Conservation (phyloP, 35 echinoderm and acorn worm genomes). For the Apostichopus japonicus region DNA sequence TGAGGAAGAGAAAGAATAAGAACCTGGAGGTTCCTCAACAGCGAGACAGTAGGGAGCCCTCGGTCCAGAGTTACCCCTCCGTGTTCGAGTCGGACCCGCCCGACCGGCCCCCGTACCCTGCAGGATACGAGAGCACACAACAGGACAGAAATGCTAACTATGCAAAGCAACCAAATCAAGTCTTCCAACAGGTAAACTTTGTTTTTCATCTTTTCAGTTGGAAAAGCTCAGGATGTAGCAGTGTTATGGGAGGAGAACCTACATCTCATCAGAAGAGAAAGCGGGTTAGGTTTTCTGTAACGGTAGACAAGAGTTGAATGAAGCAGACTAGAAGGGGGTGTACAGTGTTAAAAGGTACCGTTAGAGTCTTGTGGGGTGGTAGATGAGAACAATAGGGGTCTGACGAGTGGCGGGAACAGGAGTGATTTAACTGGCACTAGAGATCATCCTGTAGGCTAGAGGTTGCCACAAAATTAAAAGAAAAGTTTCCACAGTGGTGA, state of each 20-base stretch:
- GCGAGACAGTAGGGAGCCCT: conserved; percentile 19
- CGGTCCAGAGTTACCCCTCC: conserved; percentile 26
- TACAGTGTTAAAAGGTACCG: too few relatives aligned
- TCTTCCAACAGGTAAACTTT: conserved; percentile 50
- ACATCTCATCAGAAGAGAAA: too few relatives aligned
- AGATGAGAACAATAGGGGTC: too few relatives aligned
- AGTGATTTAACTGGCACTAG: too few relatives aligned
- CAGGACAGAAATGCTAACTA: conserved; percentile 39
- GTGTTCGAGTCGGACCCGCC: conserved; percentile 45
- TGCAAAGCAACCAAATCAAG: conserved; percentile 51
- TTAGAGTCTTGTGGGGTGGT: too few relatives aligned
- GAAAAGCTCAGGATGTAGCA: not conserved
- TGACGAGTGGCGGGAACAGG: too few relatives aligned
- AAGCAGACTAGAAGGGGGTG: too few relatives aligned
- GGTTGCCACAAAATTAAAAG: too few relatives aligned
- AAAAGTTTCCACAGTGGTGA: too few relatives aligned
- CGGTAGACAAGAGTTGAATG: too few relatives aligned
- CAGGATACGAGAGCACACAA: not conserved
- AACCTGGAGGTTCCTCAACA: not conserved
- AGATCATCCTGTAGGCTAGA: too few relatives aligned
- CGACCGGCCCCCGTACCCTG: conserved; percentile 16
- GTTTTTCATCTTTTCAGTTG: not conserved
- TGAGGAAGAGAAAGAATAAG: conserved; percentile 26
- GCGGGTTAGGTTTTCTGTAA: not conserved
- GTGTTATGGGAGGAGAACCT: too few relatives aligned